Evolutionary conservation across 2,888 invertebrate genomes (phyloP).

Genomic region (Drosophila sordidapex): DNA sequence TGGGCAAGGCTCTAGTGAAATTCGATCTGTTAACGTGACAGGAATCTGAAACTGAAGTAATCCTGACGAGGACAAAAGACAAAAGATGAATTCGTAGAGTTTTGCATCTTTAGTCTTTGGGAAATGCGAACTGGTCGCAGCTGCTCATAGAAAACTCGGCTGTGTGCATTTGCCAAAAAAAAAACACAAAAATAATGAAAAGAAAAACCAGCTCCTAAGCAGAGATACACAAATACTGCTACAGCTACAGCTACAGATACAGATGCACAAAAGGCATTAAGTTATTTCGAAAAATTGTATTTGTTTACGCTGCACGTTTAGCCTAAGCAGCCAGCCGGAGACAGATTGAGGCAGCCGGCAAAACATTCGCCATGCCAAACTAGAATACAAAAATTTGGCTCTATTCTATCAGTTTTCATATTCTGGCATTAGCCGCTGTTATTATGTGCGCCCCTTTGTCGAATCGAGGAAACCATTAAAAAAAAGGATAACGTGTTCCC

Average conservation of each 20-base stretch:
- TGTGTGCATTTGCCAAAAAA: conserved; percentile 33
- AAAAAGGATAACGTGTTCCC: conserved; percentile 74
- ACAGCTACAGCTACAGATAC: conserved; percentile 14
- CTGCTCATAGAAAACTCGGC: conserved; percentile 23
- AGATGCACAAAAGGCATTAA: conserved; percentile 49
- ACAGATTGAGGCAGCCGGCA: conserved; percentile 13
- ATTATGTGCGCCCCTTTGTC: conserved; percentile 64
- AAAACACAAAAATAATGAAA: background rate
- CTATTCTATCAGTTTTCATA: conserved; percentile 17
- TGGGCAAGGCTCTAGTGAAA: conserved; percentile 43
- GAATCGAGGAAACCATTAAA: conserved; percentile 66
- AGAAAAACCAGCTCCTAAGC: conserved; percentile 47
- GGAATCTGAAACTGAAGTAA: conserved; percentile 51
- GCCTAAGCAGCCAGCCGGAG: conserved; percentile 36
- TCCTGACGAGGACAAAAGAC: conserved; percentile 27
- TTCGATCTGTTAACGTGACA: conserved; percentile 49
- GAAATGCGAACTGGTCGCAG: conserved; percentile 34
- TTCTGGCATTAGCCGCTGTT: conserved; percentile 65
- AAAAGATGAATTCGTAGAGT: conserved; percentile 46
- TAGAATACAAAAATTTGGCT: conserved; percentile 17
- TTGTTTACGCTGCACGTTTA: conserved; percentile 60
- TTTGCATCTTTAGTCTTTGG: conserved; percentile 45
- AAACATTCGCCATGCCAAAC: conserved; percentile 4
- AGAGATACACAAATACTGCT: conserved; percentile 10
- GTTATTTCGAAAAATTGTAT: conserved; percentile 53